These are phyloP conservation scores for Xanthia togata DNA, from an alignment of 2,888 invertebrate species.

Conservation along the genomic window DNA sequence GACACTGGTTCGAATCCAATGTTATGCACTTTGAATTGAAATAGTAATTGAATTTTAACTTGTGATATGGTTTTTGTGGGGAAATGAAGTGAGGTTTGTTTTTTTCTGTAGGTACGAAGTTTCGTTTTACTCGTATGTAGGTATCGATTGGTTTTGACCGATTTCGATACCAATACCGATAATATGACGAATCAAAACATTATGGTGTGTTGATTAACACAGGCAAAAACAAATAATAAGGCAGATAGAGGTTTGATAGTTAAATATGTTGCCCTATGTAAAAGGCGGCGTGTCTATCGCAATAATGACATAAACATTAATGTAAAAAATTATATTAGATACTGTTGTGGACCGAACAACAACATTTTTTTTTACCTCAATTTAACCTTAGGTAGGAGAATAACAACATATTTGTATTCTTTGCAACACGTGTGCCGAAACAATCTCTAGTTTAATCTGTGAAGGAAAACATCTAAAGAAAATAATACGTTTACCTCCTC, in stretches of 20 bases:
- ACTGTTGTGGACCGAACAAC: neutral
- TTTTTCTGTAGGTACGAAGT: neutral
- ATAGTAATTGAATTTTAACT: conserved; percentile 17
- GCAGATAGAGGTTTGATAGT: neutral
- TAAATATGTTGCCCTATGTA: neutral
- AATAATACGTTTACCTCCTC: conserved; percentile 21
- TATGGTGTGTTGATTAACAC: conserved; percentile 25
- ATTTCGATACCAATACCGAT: neutral
- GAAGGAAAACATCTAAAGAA: conserved; percentile 4
- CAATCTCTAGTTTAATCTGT: neutral
- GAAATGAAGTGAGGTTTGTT: neutral
- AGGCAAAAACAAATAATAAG: neutral
- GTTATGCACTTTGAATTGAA: conserved; percentile 36
- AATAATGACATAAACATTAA: neutral
- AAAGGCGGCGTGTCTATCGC: neutral
- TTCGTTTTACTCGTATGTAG: too few relatives aligned
- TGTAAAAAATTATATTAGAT: neutral
- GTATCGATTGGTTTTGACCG: conserved; percentile 6
- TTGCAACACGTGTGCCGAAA: conserved; percentile 15
- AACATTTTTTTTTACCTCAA: neutral
- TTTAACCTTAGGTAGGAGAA: conserved; percentile 15
- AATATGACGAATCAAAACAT: neutral
- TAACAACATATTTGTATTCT: conserved; percentile 18
- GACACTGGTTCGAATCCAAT: conserved; percentile 49
- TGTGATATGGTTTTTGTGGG: neutral